These are phyloP conservation scores for Clanis bilineata DNA, from an alignment of 2,888 invertebrate species.

Conservation along the genomic window DNA sequence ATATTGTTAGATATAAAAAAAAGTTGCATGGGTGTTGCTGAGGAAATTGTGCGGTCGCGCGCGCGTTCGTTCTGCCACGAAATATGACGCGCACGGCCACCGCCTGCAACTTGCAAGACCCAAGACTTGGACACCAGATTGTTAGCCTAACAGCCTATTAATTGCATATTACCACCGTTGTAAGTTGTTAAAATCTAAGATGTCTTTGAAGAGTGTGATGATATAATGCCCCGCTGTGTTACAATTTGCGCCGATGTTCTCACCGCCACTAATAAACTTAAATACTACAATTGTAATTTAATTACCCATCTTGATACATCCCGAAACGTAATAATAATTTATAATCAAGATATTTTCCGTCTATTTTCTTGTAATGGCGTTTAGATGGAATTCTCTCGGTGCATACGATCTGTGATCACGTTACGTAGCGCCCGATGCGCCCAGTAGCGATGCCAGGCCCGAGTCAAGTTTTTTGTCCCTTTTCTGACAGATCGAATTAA, in stretches of 20 bases:
- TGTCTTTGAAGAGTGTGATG: background rate
- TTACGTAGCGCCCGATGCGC: slow-evolving; percentile 51
- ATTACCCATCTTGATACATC: background rate
- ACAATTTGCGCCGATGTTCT: background rate
- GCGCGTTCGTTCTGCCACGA: slow-evolving; percentile 62
- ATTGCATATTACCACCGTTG: background rate
- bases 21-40: slow-evolving; percentile 34
- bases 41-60: slow-evolving; percentile 71
- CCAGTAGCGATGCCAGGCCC: slow-evolving; percentile 67
- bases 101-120: too few species aligned
- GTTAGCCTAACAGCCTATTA: background rate
- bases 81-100: slow-evolving; percentile 50
- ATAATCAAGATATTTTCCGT: background rate
- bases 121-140: background rate
- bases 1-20: slow-evolving; percentile 15
- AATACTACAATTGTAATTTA: background rate
- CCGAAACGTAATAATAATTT: background rate
- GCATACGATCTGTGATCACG: slow-evolving; percentile 44
- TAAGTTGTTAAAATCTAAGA: background rate
- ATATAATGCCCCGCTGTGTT: background rate
- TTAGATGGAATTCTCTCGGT: slow-evolving; percentile 2
- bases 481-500: slow-evolving; percentile 81
- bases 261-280: too few species aligned
- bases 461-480: slow-evolving; percentile 68
- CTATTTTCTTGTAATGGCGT: background rate